Evolutionary conservation across 1,140 invertebrate species (phyloP).

Genomic region (Himalopsyche phryganea): DNA sequence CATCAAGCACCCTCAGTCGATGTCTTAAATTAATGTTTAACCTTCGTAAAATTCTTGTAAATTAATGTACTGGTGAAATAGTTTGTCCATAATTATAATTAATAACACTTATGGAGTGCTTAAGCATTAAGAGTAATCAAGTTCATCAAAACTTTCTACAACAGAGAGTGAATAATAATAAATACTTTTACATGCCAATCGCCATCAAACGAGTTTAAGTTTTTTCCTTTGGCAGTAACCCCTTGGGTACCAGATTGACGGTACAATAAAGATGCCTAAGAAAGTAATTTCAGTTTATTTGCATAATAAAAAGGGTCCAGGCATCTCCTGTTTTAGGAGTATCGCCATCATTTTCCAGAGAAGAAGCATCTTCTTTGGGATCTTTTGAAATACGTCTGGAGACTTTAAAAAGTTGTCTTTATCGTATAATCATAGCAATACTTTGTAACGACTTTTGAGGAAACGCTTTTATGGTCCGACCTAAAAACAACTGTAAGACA

Average conservation of each 20-base stretch:
- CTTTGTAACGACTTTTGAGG: slow-evolving; percentile 9
- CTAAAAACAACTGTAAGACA: background rate
- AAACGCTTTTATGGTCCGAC: background rate
- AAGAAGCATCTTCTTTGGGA: background rate
- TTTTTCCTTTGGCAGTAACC: background rate
- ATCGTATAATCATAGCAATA: slow-evolving; percentile 15
- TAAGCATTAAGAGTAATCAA: too few species aligned
- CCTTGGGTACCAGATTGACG: background rate
- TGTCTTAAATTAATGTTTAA: too few species aligned
- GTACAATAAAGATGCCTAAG: background rate
- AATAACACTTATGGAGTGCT: too few species aligned
- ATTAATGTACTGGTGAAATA: too few species aligned
- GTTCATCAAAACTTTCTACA: too few species aligned
- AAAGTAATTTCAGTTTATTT: slow-evolving; percentile 11
- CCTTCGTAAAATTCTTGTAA: too few species aligned
- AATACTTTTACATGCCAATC: background rate
- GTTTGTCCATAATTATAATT: too few species aligned
- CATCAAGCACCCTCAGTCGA: too few species aligned
- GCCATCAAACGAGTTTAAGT: background rate
- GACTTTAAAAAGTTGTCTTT: slow-evolving; percentile 14
- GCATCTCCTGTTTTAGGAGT: background rate
- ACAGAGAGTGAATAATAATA: too few species aligned
- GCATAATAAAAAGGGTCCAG: slow-evolving; percentile 7
- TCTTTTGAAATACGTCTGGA: background rate
- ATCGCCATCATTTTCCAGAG: background rate